Percentiles rank a stretch among this genome's conserved stretches.
phyloP scores from a whole-genome alignment of 2,888 invertebrate genomes.

The Phlogophora meticulosa region DNA sequence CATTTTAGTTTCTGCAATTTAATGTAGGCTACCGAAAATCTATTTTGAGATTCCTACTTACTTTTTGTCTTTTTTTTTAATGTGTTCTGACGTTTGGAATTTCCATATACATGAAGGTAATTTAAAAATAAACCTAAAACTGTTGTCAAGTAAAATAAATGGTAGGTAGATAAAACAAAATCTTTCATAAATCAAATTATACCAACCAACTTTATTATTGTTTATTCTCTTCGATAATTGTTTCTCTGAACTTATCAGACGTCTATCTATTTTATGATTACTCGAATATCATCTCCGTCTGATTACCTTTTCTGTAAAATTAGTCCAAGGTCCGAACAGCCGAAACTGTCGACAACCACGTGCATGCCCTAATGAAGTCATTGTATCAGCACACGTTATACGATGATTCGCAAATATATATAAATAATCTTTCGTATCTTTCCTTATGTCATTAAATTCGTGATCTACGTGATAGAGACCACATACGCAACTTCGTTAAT shows the following conservation, averaged over 20 bases:
- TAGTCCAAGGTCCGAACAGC: conserved; percentile 40
- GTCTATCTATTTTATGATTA: conserved; percentile 20
- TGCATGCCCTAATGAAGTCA: conserved; percentile 46
- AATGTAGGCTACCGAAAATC: not conserved
- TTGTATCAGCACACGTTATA: conserved; percentile 41
- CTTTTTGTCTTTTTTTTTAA: not conserved
- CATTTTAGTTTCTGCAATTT: not conserved
- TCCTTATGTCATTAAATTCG: conserved; percentile 67
- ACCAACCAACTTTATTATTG: not conserved
- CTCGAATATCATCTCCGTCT: not conserved
- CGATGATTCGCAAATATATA: conserved; percentile 42
- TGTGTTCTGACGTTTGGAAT: not conserved
- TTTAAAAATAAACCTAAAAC: conserved; percentile 1
- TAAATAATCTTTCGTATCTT: conserved; percentile 72
- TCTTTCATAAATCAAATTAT: not conserved
- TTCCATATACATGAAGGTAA: not conserved
- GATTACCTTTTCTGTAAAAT: conserved; percentile 44
- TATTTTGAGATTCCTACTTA: not conserved
- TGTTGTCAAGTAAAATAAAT: not conserved
- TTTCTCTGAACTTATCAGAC: conserved; percentile 20
- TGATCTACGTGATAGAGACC: conserved; percentile 82
- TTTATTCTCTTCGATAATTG: conserved; percentile 2
- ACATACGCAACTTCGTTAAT: conserved; percentile 72
- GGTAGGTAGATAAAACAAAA: conserved; percentile 7
- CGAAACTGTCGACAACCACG: conserved; percentile 34